Base-by-base conservation (phyloP, 2,888 invertebrate species). In the Epinotia nisella region DNA sequence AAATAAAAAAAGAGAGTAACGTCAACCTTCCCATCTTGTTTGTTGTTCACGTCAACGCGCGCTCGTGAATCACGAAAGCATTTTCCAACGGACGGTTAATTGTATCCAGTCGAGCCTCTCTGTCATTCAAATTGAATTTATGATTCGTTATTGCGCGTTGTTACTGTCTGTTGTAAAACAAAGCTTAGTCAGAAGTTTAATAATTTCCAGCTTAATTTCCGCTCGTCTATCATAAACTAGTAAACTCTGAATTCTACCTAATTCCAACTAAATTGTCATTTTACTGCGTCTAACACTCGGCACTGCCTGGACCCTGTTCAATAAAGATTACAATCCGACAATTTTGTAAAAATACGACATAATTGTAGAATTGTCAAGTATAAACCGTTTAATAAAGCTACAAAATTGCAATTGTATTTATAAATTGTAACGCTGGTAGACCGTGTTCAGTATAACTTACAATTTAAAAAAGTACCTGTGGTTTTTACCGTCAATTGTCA, bases 11-110 rank as follows among this genome's bases (percentile, higher is more conserved):
- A 85, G 86, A 79, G 86, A 83, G 82, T 83, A 85, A 85, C 81
- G 85, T 83, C 83, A 84, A 83, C 78, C 84, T 88, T 91, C 83
- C 79, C 87, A 83, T 87, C 87, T 87, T 87, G 89, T 92, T 92
- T 92, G 90, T 91, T 92, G 92, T 91, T 61, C 53, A 72, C 67
- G 73, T 62, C 58, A 53, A 73, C 69, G 58, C 64, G 69, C 49
- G 49, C 84, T 83, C 81, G 81, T 84, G 84, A 85, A 81, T 84
- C 85, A 86, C 84, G 83, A 81, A 82, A 80, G 78, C 77, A 83
- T 85, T 87, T 66, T 68, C 68, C 62, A 62, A 41, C 61, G 61
- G 61, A 61, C 62, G 39, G 72, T 67, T 67, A 67, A 67, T 72
- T 72, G 61, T 67, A 61, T 72, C 67, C 67, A 62, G 49, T 49